Evolutionary conservation across 2,888 invertebrate species (phyloP).

Genomic region (Tachina grossa): DNA sequence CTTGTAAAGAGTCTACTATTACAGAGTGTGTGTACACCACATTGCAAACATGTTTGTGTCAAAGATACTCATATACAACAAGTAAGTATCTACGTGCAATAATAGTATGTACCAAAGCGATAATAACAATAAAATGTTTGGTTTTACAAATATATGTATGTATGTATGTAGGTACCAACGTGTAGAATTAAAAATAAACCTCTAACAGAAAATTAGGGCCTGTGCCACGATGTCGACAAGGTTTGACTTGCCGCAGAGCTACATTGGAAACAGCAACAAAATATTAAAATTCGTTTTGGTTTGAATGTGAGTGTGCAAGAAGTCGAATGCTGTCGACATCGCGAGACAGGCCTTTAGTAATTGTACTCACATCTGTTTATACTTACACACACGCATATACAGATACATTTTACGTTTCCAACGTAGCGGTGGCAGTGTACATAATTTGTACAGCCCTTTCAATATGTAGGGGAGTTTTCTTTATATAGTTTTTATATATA

Average conservation of each 20-base stretch:
- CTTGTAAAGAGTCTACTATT: slow-evolving; percentile 78
- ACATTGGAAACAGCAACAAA: too few species aligned
- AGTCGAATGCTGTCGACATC: too few species aligned
- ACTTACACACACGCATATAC: neutral
- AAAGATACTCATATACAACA: slow-evolving; percentile 36
- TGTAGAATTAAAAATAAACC: neutral
- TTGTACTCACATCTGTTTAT: neutral
- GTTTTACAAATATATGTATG: neutral
- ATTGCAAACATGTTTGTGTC: slow-evolving; percentile 55
- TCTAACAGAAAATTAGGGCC: slow-evolving; percentile 6
- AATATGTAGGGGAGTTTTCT: slow-evolving; percentile 64
- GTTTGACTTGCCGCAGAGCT: too few species aligned
- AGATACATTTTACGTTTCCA: neutral
- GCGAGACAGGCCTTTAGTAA: too few species aligned
- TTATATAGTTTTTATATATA: neutral
- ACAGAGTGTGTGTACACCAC: slow-evolving; percentile 78
- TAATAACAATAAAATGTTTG: neutral
- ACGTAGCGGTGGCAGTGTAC: neutral
- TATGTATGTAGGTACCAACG: neutral
- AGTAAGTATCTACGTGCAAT: slow-evolving; percentile 21
- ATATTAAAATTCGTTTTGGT: too few species aligned
- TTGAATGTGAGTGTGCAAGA: too few species aligned
- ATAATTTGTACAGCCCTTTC: slow-evolving; percentile 66
- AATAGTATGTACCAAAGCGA: neutral
- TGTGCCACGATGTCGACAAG: too few species aligned